Percentiles rank a stretch among this genome's conserved stretches.
Conservation (phyloP, 2,113 vertebrate species). For the Okapia johnstoni region DNA sequence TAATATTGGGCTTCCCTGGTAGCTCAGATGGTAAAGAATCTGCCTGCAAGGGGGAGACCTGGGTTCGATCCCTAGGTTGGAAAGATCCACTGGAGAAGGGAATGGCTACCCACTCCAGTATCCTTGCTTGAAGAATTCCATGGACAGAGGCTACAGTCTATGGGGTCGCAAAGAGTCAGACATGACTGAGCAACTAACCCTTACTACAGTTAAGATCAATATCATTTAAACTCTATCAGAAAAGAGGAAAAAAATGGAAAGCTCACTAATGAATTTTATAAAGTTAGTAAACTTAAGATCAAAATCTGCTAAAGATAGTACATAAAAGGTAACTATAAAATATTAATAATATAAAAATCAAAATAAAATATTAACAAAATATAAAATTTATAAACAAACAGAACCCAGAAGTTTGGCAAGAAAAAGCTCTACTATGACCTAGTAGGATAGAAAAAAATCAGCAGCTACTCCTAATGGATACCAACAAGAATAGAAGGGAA, state of each 20-base stretch:
- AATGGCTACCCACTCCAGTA: not conserved
- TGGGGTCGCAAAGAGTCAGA: not conserved
- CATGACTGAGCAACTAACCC: not conserved
- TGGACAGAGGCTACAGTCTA: not conserved
- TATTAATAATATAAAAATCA: not conserved
- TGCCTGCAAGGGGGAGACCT: not conserved
- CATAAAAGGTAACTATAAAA: constrained; percentile 8
- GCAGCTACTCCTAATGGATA: not conserved
- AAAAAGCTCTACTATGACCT: not conserved
- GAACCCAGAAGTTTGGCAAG: not conserved
- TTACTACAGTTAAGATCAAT: not conserved
- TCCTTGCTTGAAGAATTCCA: not conserved
- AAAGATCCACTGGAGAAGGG: not conserved
- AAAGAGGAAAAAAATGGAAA: not conserved
- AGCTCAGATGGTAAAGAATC: not conserved
- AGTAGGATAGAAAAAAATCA: not conserved
- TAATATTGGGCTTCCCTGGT: not conserved
- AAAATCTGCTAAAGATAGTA: not conserved
- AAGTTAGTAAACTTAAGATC: not conserved
- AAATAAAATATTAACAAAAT: constrained; percentile 20
- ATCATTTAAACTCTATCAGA: not conserved
- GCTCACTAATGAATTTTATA: constrained; percentile 16
- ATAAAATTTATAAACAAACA: constrained; percentile 4
- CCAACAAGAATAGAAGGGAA: not conserved
- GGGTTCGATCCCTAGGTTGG: not conserved